Conservation (phyloP, 2,888 invertebrate genomes). For the Ephialtes manifestator region DNA sequence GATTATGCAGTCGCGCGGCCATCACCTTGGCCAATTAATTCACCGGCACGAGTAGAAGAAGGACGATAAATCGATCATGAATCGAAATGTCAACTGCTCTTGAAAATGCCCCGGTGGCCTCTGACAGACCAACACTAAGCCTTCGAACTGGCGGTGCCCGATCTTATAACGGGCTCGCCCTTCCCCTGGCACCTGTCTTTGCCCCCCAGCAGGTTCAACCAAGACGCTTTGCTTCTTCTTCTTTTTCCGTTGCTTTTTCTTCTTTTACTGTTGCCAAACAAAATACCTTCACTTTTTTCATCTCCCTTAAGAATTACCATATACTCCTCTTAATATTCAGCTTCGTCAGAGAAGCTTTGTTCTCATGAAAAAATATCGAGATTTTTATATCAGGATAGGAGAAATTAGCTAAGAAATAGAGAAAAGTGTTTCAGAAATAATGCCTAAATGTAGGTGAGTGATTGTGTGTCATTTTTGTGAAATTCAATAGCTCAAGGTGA, state of each 20-base stretch:
- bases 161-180: slow-evolving; percentile 88
- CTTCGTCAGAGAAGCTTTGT: too few species aligned
- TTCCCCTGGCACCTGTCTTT: slow-evolving; percentile 84
- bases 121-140: slow-evolving; percentile 85
- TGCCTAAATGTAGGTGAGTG: too few species aligned
- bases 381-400: too few species aligned
- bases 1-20: slow-evolving; percentile 53
- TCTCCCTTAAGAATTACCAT: not conserved
- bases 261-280: slow-evolving; percentile 24
- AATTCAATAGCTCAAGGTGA: too few species aligned
- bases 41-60: slow-evolving; percentile 35
- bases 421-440: too few species aligned
- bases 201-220: slow-evolving; percentile 72
- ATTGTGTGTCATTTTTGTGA: too few species aligned
- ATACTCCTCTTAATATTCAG: too few species aligned
- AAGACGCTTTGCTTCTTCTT: slow-evolving; percentile 68
- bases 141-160: slow-evolving; percentile 86
- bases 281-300: slow-evolving; percentile 30
- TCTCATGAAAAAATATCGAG: too few species aligned
- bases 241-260: slow-evolving; percentile 54
- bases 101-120: slow-evolving; percentile 62
- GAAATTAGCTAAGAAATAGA: too few species aligned
- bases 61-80: slow-evolving; percentile 10
- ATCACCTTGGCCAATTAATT: slow-evolving; percentile 49
- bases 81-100: slow-evolving; percentile 38